Conservation (phyloP, 2,113 vertebrate genomes). For the Acanthisitta chloris region DNA sequence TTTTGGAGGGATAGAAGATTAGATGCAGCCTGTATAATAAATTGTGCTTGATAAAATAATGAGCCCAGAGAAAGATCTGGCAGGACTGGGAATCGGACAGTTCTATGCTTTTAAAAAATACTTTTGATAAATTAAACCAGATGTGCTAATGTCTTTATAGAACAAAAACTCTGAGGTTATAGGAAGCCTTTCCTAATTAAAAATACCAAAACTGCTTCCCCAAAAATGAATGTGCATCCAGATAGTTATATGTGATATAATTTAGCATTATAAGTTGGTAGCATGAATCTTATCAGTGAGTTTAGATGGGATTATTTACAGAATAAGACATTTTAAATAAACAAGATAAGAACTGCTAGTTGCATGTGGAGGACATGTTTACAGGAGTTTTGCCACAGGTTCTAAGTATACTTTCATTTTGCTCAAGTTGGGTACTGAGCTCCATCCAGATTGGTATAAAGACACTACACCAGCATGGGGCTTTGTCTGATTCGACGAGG, state of each 20-base stretch:
- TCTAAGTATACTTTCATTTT: not conserved
- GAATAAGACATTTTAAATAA: not conserved
- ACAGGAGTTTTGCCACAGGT: not conserved
- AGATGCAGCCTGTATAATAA: not conserved
- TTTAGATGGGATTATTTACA: not conserved
- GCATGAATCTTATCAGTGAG: not conserved
- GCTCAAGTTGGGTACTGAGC: not conserved
- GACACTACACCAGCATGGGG: rapidly evolving
- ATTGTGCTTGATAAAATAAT: not conserved
- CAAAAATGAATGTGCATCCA: not conserved
- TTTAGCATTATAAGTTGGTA: not conserved
- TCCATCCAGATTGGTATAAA: not conserved
- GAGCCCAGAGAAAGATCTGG: not conserved
- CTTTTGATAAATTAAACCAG: not conserved
- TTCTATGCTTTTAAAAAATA: not conserved
- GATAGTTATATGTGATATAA: not conserved
- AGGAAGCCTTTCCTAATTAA: not conserved
- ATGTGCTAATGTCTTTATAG: not conserved
- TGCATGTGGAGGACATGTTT: not conserved
- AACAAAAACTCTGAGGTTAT: not conserved
- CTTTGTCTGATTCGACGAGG: not conserved
- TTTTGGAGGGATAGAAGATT: not conserved
- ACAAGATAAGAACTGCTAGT: not conserved
- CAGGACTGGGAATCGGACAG: not conserved
- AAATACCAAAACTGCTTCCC: not conserved